Percentiles rank a stretch among this genome's conserved stretches.
Evolutionary conservation across 2,888 invertebrate species (phyloP).

Genomic region (Chouioia cunea): DNA sequence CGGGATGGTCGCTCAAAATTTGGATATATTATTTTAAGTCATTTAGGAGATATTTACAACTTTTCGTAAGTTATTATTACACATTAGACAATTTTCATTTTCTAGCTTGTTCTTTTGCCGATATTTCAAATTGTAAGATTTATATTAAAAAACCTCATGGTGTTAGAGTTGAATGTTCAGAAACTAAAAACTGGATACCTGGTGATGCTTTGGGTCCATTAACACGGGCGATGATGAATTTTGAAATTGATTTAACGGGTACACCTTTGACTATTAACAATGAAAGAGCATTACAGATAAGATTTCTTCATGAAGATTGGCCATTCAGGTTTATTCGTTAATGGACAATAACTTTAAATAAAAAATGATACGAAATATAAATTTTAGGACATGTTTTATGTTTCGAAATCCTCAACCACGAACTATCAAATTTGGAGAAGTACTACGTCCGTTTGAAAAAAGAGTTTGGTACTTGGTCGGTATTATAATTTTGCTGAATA

Average conservation of each 20-base stretch:
- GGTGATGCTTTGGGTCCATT: not conserved
- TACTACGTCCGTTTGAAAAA: constrained; percentile 17
- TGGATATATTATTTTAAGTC: constrained; percentile 41
- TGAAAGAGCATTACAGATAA: not conserved
- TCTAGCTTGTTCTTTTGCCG: too few relatives aligned
- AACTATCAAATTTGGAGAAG: constrained; percentile 19
- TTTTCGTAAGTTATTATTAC: constrained; percentile 46
- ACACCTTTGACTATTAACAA: not conserved
- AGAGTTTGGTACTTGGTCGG: constrained; percentile 19
- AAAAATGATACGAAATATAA: not conserved
- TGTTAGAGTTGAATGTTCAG: not conserved
- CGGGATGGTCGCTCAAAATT: constrained; percentile 27
- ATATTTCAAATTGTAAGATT: not conserved
- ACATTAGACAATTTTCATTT: too few relatives aligned
- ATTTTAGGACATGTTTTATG: constrained; percentile 41
- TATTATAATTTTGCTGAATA: not conserved
- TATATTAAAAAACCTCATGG: not conserved
- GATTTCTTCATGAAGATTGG: constrained; percentile 26
- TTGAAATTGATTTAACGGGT: constrained; percentile 17
- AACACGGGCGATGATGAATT: not conserved
- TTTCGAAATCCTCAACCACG: constrained; percentile 35
- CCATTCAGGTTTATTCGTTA: constrained; percentile 31
- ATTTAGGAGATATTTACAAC: constrained; percentile 49
- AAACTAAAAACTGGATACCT: not conserved
- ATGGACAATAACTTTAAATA: too few relatives aligned